Conservation (phyloP, 2,113 vertebrate genomes). For the Cisticola juncidis region DNA sequence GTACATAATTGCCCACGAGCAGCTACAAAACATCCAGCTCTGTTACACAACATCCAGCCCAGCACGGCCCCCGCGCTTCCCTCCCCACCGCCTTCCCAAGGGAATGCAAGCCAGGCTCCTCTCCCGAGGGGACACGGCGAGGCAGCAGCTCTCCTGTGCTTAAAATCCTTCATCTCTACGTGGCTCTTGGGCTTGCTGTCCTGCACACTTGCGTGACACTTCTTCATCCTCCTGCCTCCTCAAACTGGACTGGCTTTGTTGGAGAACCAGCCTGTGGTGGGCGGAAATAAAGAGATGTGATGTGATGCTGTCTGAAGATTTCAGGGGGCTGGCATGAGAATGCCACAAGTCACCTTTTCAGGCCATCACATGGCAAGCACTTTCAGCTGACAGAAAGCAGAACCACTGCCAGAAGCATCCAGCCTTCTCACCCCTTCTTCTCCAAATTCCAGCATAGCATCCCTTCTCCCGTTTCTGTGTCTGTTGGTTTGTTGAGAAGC, state of each 20-base stretch:
- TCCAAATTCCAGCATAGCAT: neutral
- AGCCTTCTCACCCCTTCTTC: neutral
- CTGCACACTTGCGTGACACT: neutral
- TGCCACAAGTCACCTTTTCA: neutral
- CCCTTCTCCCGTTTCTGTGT: neutral
- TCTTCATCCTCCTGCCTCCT: neutral
- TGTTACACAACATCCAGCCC: neutral
- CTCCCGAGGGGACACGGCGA: neutral
- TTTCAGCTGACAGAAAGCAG: neutral
- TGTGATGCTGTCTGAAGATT: neutral
- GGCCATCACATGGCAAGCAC: neutral
- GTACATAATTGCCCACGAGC: neutral
- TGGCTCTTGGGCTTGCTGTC: neutral
- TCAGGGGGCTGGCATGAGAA: neutral
- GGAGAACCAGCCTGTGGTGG: neutral
- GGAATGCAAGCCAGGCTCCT: neutral
- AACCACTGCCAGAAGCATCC: neutral
- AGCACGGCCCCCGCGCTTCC: accelerated
- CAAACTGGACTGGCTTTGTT: neutral
- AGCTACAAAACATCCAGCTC: neutral
- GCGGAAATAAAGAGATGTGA: neutral
- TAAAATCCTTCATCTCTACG: neutral
- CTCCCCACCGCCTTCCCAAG: neutral
- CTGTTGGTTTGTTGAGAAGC: neutral
- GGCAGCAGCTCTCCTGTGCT: neutral